Evolutionary conservation across 2,113 vertebrate genomes (phyloP).

Genomic region (Malurus cyaneus): DNA sequence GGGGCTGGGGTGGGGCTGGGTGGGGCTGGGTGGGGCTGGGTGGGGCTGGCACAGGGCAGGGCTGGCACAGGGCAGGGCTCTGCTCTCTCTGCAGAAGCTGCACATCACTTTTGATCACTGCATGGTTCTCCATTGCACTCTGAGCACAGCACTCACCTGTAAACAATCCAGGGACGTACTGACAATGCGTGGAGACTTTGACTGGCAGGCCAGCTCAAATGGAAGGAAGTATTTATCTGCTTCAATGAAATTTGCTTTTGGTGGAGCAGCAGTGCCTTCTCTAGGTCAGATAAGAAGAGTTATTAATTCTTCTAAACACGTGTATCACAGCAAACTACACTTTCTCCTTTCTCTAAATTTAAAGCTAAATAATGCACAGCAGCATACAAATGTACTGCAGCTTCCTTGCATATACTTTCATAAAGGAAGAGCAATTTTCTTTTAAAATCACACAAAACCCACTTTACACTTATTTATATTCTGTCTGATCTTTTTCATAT

Average conservation of each 20-base stretch:
- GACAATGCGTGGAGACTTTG: conserved; percentile 93
- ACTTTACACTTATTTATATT: not conserved
- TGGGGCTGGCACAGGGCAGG: not conserved
- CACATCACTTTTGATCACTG: not conserved
- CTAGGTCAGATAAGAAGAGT: conserved; percentile 64
- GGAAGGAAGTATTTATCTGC: conserved; percentile 97
- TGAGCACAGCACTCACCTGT: conserved; percentile 76
- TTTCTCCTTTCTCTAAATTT: not conserved
- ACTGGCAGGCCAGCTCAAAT: conserved; percentile 96
- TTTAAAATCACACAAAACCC: not conserved
- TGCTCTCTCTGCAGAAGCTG: rapidly evolving
- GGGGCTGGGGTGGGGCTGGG: not conserved
- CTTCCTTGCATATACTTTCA: not conserved
- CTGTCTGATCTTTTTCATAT: not conserved
- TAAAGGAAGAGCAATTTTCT: not conserved
- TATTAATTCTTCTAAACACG: not conserved
- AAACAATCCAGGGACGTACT: conserved; percentile 96
- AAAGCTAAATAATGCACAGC: not conserved
- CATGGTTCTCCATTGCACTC: not conserved
- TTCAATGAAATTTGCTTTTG: conserved; percentile 95
- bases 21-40: too few relatives aligned
- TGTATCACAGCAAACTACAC: not conserved
- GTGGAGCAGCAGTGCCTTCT: conserved; percentile 83
- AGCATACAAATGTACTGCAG: not conserved
- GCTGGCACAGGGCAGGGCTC: not conserved